These are phyloP conservation scores for Nomia melanderi DNA, from an alignment of 1,140 invertebrate species.

Conservation along the genomic window DNA sequence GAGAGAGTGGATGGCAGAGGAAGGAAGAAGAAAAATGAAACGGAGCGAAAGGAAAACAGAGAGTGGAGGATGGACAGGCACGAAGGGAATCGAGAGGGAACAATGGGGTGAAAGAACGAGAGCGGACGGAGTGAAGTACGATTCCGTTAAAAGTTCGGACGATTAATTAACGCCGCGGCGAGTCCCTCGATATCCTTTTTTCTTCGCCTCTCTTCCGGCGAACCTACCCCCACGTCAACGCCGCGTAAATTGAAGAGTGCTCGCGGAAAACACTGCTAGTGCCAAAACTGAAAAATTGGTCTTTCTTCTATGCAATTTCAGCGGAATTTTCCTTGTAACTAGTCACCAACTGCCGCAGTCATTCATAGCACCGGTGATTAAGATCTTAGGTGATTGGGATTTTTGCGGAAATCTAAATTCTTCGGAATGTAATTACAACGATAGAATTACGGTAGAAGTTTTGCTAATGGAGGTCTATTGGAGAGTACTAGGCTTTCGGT, in stretches of 20 bases:
- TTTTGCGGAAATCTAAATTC: no score
- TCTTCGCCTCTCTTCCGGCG: background rate
- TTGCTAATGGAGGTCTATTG: no score
- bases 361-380: no score
- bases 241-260: conserved; percentile 57
- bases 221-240: conserved; percentile 20
- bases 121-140: conserved; percentile 40
- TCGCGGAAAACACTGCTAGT: no score
- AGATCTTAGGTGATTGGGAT: no score
- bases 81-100: conserved; percentile 30
- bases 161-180: conserved; percentile 72
- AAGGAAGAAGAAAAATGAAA: background rate
- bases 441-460: no score
- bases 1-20: background rate
- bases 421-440: no score
- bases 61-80: conserved; percentile 6
- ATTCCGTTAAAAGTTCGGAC: conserved; percentile 71
- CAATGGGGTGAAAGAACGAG: conserved; percentile 16
- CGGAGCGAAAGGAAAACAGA: conserved; percentile 2
- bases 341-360: no score
- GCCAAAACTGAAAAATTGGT: no score
- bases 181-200: background rate
- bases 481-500: no score
- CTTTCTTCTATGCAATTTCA: no score
- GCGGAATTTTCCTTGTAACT: no score